phyloP scores from a whole-genome alignment of 2,113 vertebrate genomes.

The Glareola pratincola region DNA sequence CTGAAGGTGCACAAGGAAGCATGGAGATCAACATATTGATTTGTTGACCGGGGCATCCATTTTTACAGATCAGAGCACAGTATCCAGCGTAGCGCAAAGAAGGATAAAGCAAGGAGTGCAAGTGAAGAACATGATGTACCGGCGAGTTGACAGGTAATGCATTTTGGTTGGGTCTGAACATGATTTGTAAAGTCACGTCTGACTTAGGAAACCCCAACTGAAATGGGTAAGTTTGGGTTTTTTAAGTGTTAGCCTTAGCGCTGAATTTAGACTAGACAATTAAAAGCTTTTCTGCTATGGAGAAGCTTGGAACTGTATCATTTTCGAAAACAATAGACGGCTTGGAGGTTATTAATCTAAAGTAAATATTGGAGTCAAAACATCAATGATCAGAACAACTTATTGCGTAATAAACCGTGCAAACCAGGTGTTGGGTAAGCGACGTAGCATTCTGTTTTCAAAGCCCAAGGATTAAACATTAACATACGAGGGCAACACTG shows the following conservation, averaged over 20 bases:
- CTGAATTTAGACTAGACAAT: not conserved
- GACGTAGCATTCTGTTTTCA: accelerated
- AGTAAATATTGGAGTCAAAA: not conserved
- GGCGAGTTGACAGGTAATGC: not conserved
- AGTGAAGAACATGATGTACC: not conserved
- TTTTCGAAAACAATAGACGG: not conserved
- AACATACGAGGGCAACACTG: not conserved
- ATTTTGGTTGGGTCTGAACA: not conserved
- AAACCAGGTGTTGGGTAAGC: not conserved
- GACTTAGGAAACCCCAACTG: not conserved
- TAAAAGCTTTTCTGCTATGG: not conserved
- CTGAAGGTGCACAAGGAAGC: not conserved
- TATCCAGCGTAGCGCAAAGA: not conserved
- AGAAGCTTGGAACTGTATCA: not conserved
- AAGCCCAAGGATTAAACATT: not conserved
- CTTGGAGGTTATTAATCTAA: not conserved
- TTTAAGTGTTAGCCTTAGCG: not conserved
- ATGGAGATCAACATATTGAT: not conserved
- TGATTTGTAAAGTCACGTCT: not conserved
- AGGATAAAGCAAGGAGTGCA: not conserved
- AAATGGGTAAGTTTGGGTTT: not conserved
- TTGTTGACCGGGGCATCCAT: not conserved
- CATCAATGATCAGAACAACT: not conserved
- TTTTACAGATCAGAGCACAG: not conserved
- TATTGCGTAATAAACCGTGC: not conserved